Percentiles rank a stretch among this genome's conserved stretches.
Evolutionary conservation across 2,888 invertebrate species (phyloP).

Genomic region (Ischnura elegans): DNA sequence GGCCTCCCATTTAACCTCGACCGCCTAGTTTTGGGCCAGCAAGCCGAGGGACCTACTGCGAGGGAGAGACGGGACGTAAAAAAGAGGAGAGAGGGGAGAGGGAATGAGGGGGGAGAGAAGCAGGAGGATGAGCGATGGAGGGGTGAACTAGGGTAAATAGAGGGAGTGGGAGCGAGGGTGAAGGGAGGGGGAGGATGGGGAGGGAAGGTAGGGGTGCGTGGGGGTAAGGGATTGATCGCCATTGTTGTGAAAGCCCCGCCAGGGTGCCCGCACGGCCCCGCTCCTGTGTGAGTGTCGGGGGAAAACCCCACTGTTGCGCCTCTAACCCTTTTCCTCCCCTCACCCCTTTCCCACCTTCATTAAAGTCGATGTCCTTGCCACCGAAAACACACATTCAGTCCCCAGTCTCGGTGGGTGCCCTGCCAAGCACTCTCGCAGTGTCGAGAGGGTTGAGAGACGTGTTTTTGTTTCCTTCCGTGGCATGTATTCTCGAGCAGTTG

Average conservation of each 20-base stretch:
- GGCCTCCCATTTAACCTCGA: neutral
- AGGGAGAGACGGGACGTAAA: no score
- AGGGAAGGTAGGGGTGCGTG: neutral
- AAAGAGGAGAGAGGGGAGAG: no score
- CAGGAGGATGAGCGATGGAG: no score
- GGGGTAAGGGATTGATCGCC: neutral
- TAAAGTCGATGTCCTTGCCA: slow-evolving; percentile 17
- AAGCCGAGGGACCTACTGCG: no score
- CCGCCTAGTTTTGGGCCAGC: neutral
- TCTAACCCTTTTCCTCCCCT: slow-evolving; percentile 2
- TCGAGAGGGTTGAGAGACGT: no score
- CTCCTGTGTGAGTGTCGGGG: neutral
- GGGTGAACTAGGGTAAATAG: neutral
- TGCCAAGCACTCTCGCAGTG: no score
- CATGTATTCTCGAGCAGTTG: no score
- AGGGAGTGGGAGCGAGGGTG: neutral
- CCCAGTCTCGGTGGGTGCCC: neutral
- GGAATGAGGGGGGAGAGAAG: neutral
- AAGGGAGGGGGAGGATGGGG: neutral
- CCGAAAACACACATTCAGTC: neutral
- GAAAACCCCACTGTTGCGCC: slow-evolving; percentile 17
- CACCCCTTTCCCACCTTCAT: neutral
- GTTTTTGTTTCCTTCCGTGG: no score
- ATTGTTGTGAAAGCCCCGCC: neutral
- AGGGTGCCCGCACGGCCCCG: neutral